Base-by-base conservation (phyloP, 2,888 invertebrate species). In the Tetheella fluctuosa region DNA sequence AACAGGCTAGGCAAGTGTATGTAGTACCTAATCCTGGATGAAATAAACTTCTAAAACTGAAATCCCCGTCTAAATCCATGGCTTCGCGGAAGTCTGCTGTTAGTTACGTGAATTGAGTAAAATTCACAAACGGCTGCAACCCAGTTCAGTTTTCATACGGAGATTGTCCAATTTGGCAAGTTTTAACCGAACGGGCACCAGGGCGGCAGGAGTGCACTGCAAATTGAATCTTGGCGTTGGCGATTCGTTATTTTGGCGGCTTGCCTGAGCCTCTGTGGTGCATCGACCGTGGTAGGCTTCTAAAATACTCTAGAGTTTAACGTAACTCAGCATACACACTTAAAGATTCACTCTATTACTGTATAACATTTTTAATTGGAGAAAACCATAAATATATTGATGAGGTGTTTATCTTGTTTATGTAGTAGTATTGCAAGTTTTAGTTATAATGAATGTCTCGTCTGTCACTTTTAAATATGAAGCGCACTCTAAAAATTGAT, bases 181-280 rank as follows among this genome's bases (percentile, higher is more conserved):
- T 82, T 83, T 79, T 77, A 81, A 78, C 77, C 74, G 75, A 65
- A 62, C 61, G 65, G 69, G 67, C 70, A 80, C 77, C 77, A 74
- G 78, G 76, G 63, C 58, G 60, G 73, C 76, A 76, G 79, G 71
- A 84, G 83, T 79, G 83, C 81, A 75, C 73, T 75, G 82, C 78
- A 86, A 85, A 88, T 86, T 86, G 83, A 87, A 86, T 86, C 79
- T 85, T 83, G 84, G 84, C 85, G 71, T 48, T 20, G 48, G 17
- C 2, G 17, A 48, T 48, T 48, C 48, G 48, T 61, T 58, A 61
- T 66, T 68, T 71, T 73, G 74, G 75, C 75, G 68, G 68, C 59
- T 63, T 67, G 74, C 73, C 69, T 68, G 64, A 65, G 64, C 59
- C 59, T 55, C 57, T 52, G 42, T 56, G 54, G 57, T 15, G 39